Conservation (phyloP, 1,140 invertebrate species). For the Drosophila kepulauana region DNA sequence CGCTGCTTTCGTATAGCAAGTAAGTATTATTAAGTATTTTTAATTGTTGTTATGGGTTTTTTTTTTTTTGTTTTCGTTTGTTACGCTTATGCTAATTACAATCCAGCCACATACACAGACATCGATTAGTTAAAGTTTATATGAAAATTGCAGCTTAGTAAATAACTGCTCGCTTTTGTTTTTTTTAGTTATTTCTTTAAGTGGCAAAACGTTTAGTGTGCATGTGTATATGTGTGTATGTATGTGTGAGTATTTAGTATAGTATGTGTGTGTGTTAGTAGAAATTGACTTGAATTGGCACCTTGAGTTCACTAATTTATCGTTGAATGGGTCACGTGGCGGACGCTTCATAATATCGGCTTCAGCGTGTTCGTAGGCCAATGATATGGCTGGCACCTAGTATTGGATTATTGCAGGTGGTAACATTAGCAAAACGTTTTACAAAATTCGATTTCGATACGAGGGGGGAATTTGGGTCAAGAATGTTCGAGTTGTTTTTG, state of each 20-base stretch:
- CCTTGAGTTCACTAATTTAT: constrained; percentile 99
- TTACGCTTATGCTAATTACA: constrained; percentile 75
- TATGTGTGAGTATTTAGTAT: constrained; percentile 38
- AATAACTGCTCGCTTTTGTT: constrained; percentile 51
- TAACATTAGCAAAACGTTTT: constrained; percentile 76
- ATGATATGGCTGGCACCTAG: constrained; percentile 99
- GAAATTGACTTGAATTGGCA: constrained; percentile 87
- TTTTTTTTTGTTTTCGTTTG: constrained; percentile 28
- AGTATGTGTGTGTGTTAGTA: constrained; percentile 34
- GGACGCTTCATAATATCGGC: constrained; percentile 99
- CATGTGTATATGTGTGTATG: constrained; percentile 20
- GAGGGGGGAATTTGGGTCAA: neutral
- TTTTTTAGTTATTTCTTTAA: constrained; percentile 59
- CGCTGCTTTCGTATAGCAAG: constrained; percentile 37
- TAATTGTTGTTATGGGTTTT: constrained; percentile 11
- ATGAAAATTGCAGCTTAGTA: constrained; percentile 61
- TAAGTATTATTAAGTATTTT: constrained; percentile 14
- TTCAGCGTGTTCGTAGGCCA: constrained; percentile 99
- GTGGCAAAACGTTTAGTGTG: constrained; percentile 52
- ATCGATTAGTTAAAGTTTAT: constrained; percentile 56
- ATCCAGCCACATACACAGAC: constrained; percentile 81
- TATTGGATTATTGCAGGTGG: constrained; percentile 77
- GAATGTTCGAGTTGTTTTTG: neutral
- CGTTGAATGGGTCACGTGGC: constrained; percentile 97
- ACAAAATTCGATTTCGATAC: constrained; percentile 47